Evolutionary conservation across 2,113 vertebrate species (phyloP).

Genomic region (Phocoena phocoena): DNA sequence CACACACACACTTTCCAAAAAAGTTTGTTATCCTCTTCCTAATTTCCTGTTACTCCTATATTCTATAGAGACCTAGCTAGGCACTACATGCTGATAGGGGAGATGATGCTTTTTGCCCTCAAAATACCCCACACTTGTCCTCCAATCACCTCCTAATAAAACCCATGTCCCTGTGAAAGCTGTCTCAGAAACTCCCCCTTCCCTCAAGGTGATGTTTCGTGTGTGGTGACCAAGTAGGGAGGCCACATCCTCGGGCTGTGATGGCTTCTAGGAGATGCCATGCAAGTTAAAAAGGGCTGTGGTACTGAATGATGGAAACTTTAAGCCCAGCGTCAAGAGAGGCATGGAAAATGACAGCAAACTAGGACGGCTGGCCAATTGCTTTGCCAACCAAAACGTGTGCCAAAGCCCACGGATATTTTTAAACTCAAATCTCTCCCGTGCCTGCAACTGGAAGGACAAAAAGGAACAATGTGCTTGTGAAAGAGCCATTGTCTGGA

Average conservation of each 20-base stretch:
- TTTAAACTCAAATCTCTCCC: constrained; percentile 44
- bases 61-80: background rate
- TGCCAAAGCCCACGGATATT: constrained; percentile 10
- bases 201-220: no score
- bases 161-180: rapidly evolving
- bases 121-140: background rate
- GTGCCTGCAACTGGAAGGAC: background rate
- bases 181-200: background rate
- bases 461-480: constrained; percentile 49
- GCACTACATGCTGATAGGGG: background rate
- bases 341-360: background rate
- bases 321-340: background rate
- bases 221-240: rapidly evolving
- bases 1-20: background rate
- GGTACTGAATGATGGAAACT: background rate
- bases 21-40: background rate
- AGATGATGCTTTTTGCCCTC: background rate
- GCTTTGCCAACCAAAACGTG: constrained; percentile 62
- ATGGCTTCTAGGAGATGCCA: background rate
- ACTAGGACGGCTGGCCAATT: constrained; percentile 16
- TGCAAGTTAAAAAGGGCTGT: background rate
- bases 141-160: background rate
- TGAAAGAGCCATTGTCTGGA: constrained; percentile 57
- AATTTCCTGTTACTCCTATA: background rate
- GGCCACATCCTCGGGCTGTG: background rate